phyloP scores from a whole-genome alignment of 2,797 vertebrate species.

The Erethizon dorsatum region DNA sequence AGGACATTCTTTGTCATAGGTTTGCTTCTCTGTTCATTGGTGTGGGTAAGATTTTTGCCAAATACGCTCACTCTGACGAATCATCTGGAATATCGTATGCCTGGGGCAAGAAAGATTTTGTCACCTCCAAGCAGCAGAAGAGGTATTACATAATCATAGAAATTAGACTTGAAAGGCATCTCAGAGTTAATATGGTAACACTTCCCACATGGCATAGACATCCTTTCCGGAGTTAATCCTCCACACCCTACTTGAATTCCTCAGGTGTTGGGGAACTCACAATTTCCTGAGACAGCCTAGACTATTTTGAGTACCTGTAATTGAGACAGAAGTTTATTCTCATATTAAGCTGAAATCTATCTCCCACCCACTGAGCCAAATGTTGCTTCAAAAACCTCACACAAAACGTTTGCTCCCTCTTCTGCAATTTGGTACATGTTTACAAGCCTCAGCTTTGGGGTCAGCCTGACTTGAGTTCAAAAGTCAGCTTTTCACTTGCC shows the following conservation, averaged over 20 bases:
- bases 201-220: background rate
- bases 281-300: constrained; percentile 41
- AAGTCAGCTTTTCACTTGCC: background rate
- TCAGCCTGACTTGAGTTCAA: background rate
- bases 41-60: background rate
- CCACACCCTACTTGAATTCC: background rate
- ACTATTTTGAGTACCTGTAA: constrained; percentile 64
- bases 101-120: background rate
- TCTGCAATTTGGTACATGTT: background rate
- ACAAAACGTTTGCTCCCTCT: background rate
- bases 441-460: background rate
- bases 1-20: background rate
- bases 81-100: background rate
- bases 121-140: background rate
- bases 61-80: background rate
- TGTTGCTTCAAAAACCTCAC: constrained; percentile 8
- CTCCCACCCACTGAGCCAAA: constrained; percentile 64
- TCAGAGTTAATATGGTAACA: background rate
- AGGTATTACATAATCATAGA: constrained; percentile 64
- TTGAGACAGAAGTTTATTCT: constrained; percentile 62
- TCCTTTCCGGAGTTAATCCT: constrained; percentile 14
- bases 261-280: constrained; percentile 37
- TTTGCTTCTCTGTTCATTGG: background rate
- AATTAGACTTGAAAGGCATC: constrained; percentile 16
- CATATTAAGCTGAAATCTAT: constrained; percentile 70